These are phyloP conservation scores for Anguilla megastoma DNA, from an alignment of 2,797 vertebrate species.

Conservation along the genomic window DNA sequence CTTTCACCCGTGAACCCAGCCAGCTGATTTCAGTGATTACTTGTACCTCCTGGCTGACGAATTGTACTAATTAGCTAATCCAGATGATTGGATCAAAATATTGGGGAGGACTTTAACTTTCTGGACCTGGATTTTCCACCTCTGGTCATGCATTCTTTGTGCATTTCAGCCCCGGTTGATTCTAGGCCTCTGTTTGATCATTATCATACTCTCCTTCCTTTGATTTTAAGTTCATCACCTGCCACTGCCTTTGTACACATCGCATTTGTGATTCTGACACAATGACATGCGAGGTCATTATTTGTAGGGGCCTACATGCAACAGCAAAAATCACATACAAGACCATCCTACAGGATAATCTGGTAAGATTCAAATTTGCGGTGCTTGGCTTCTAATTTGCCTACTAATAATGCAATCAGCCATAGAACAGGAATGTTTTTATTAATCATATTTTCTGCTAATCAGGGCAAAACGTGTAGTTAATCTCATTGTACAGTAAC, in stretches of 20 bases:
- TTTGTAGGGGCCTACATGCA: conserved; percentile 80
- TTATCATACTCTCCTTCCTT: neutral
- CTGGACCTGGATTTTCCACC: no score
- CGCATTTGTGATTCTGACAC: neutral
- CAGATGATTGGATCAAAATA: no score
- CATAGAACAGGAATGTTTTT: neutral
- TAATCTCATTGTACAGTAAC: neutral
- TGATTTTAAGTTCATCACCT: neutral
- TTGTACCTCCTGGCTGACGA: no score
- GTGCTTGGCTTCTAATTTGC: neutral
- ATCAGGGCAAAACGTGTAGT: neutral
- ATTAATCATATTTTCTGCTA: neutral
- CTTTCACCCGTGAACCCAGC: no score
- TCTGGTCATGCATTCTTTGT: neutral
- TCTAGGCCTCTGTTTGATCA: neutral
- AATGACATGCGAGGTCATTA: neutral
- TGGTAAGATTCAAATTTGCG: conserved; percentile 65
- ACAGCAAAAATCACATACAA: conserved; percentile 86
- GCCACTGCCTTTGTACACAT: neutral
- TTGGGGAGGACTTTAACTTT: no score
- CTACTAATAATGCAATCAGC: neutral
- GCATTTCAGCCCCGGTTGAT: neutral
- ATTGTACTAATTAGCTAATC: no score
- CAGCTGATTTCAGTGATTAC: no score
- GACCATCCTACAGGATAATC: conserved; percentile 82